Conservation (phyloP, 1,140 invertebrate species). For the Teleogryllus occipitalis region DNA sequence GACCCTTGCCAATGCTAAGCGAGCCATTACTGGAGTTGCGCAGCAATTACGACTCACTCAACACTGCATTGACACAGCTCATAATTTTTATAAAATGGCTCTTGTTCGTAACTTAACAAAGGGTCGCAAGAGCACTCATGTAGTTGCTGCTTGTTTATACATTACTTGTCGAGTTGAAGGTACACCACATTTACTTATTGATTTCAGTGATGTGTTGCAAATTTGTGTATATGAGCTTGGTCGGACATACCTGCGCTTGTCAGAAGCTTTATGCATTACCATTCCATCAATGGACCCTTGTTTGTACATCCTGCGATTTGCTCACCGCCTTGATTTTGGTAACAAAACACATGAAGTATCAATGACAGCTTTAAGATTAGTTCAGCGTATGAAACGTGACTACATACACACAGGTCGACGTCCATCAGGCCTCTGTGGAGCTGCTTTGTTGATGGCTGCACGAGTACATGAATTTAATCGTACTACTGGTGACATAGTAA, state of each 20-base stretch:
- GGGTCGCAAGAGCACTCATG: conserved; percentile 82
- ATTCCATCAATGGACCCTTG: conserved; percentile 93
- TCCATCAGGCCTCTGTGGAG: conserved; percentile 93
- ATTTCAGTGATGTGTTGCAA: conserved; percentile 94
- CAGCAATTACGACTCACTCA: conserved; percentile 76
- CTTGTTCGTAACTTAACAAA: conserved; percentile 78
- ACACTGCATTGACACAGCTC: conserved; percentile 85
- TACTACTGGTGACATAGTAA: conserved; percentile 80
- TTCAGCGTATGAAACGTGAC: conserved; percentile 96
- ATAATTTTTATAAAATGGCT: conserved; percentile 96
- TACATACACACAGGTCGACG: conserved; percentile 92
- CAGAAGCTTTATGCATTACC: conserved; percentile 82
- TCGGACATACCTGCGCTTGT: conserved; percentile 81
- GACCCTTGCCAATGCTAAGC: conserved; percentile 78
- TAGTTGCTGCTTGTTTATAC: conserved; percentile 95
- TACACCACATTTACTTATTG: conserved; percentile 91
- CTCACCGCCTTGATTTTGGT: conserved; percentile 87
- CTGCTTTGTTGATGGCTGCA: conserved; percentile 88
- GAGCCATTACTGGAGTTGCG: conserved; percentile 67
- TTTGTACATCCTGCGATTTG: conserved; percentile 88
- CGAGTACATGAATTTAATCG: conserved; percentile 87
- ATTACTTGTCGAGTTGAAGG: conserved; percentile 92
- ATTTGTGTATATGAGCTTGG: conserved; percentile 95
- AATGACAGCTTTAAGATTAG: conserved; percentile 87
- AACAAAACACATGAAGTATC: conserved; percentile 88